phyloP scores from a whole-genome alignment of 2,888 invertebrate species.

The Tachina fera region DNA sequence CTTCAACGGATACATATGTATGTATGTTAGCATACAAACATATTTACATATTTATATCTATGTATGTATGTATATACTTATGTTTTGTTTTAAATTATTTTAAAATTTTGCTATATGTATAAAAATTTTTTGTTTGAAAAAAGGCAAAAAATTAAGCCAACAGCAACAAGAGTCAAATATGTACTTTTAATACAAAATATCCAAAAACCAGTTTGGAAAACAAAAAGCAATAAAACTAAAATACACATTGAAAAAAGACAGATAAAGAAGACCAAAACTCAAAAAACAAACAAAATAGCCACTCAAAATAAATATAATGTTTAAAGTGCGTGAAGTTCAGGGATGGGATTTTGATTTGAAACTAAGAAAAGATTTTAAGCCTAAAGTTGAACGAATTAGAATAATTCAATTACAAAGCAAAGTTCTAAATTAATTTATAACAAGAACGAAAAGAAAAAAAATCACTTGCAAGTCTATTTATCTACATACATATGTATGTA shows the following conservation, averaged over 20 bases:
- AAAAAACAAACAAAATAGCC: conserved; percentile 47
- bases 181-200: conserved; percentile 74
- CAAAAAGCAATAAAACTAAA: conserved; percentile 63
- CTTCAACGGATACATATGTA: conserved; percentile 6
- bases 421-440: background rate
- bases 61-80: background rate
- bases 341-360: background rate
- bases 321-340: conserved; percentile 61
- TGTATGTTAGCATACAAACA: background rate
- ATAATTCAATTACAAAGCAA: background rate
- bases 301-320: conserved; percentile 51
- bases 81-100: too few species aligned
- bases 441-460: too few species aligned
- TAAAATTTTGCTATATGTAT: background rate
- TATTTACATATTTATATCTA: background rate
- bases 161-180: conserved; percentile 73
- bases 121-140: conserved; percentile 19
- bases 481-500: too few species aligned
- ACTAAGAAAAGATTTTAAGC: background rate
- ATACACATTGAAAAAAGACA: conserved; percentile 53
- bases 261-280: conserved; percentile 53
- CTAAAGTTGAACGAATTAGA: background rate
- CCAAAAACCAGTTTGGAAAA: conserved; percentile 80
- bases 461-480: too few species aligned
- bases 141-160: conserved; percentile 72